These are phyloP conservation scores for Harpalus rubripes DNA, from an alignment of 2,888 invertebrate genomes.

Conservation along the genomic window DNA sequence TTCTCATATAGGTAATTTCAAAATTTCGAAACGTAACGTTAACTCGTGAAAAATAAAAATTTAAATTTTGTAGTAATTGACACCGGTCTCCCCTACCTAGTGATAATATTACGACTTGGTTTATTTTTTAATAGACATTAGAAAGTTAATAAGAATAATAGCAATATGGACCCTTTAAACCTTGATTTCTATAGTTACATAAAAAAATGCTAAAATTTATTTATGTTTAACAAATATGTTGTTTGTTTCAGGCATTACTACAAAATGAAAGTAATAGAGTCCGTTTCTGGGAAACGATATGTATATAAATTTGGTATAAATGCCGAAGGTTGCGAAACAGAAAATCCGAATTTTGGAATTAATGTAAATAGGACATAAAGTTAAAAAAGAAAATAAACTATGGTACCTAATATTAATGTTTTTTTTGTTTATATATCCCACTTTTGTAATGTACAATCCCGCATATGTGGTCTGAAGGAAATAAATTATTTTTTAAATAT, in stretches of 20 bases:
- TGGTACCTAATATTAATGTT: constrained; percentile 24
- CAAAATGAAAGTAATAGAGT: constrained; percentile 86
- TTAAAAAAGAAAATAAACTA: not conserved
- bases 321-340: constrained; percentile 87
- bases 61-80: too few relatives aligned
- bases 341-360: constrained; percentile 76
- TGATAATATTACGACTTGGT: too few relatives aligned
- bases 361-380: constrained; percentile 21
- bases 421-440: not conserved
- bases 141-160: too few relatives aligned
- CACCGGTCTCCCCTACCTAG: too few relatives aligned
- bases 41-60: too few relatives aligned
- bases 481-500: constrained; percentile 26
- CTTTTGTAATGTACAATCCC: not conserved
- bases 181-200: too few relatives aligned
- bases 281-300: constrained; percentile 87
- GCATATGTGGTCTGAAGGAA: not conserved
- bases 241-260: constrained; percentile 84
- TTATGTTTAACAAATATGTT: not conserved
- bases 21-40: too few relatives aligned
- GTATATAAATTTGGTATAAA: constrained; percentile 91
- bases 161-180: too few relatives aligned
- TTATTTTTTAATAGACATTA: too few relatives aligned
- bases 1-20: too few relatives aligned
- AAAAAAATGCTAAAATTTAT: too few relatives aligned